Conservation (phyloP, 2,888 invertebrate genomes). For the Sphaeridia pumilis region DNA sequence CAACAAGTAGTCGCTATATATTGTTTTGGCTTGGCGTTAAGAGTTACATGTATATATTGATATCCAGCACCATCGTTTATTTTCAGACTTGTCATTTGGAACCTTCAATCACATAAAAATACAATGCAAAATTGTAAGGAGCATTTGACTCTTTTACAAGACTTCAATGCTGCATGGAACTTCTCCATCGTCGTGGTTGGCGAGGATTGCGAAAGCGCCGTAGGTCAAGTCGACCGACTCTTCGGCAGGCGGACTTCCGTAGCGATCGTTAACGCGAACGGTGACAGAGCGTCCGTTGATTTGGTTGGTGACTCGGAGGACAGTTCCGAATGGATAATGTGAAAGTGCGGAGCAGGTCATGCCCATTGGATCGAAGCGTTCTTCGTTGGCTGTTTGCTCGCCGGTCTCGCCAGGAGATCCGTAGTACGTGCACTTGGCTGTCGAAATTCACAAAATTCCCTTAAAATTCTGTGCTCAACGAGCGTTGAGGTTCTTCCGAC, state of each 20-base stretch:
- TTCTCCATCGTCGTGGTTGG: constrained; percentile 21
- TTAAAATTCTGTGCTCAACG: too few relatives aligned
- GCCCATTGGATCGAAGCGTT: constrained; percentile 10
- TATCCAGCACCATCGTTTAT: too few relatives aligned
- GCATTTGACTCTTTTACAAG: too few relatives aligned
- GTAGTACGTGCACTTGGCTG: background rate
- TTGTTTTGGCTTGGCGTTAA: too few relatives aligned
- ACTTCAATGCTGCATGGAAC: constrained; percentile 19
- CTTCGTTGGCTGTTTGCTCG: constrained; percentile 13
- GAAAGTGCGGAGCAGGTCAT: constrained; percentile 9
- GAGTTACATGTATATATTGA: too few relatives aligned
- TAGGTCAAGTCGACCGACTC: constrained; percentile 27
- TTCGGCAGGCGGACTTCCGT: constrained; percentile 15
- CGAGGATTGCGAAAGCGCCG: constrained; percentile 21
- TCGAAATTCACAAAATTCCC: background rate
- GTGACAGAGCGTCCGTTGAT: constrained; percentile 19
- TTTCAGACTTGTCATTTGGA: too few relatives aligned
- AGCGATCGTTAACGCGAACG: constrained; percentile 24
- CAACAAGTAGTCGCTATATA: too few relatives aligned
- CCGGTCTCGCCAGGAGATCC: constrained; percentile 5
- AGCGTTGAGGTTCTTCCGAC: too few relatives aligned
- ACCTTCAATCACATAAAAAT: too few relatives aligned
- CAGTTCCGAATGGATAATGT: constrained; percentile 21
- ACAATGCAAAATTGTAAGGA: too few relatives aligned
- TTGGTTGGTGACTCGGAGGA: constrained; percentile 22